Base-by-base conservation (phyloP, 2,888 invertebrate genomes). In the Eumerus sabulonum region DNA sequence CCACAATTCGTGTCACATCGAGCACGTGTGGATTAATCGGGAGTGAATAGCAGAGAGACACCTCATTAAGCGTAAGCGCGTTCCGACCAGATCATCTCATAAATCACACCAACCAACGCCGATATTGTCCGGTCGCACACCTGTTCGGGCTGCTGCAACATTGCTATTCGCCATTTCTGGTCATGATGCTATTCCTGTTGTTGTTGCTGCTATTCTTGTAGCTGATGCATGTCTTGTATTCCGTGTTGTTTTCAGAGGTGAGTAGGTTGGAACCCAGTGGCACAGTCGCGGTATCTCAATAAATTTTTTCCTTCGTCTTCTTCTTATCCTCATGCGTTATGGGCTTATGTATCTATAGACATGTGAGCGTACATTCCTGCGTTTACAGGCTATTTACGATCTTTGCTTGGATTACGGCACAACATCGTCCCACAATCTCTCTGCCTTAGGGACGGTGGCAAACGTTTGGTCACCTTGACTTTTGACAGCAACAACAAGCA, bases 251-350 rank as follows among this genome's bases (percentile, higher is more conserved):
- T 45, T 66, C 60, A 54, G 56, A 66, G 56, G 60, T 76, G 76
- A 76, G 76, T 76, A 71, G 76, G 76, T 71, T 76, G 76, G 66
- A 76, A 63, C 72, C 72, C 77, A 72, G 77, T 79, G 77, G 77
- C 77, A 79, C 53, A 67, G 77, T 73, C 45, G 35, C 64, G 73
- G 79, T 79, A 70, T 79, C 68, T 68, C 60, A 56, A 60, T 74
- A 73, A 73, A 79, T 74, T 79, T 79, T 79, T 68, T 63, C 54
- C 27, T 7, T 27, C 27, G 2, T 27, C 27, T 27, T 27, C 27
- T 27, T 27, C 27, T 27, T 27, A 2, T 27, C 7, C 77, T 62
- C 73, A 73, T 73, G 79, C 79, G 71, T 76, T 64, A 60, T 64
- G 50, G 62, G 63, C 68, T 79, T 79, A 73, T 57, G 68, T 79